Base-by-base conservation (phyloP, 2,113 vertebrate genomes). In the Rhinopomastus cyanomelas region DNA sequence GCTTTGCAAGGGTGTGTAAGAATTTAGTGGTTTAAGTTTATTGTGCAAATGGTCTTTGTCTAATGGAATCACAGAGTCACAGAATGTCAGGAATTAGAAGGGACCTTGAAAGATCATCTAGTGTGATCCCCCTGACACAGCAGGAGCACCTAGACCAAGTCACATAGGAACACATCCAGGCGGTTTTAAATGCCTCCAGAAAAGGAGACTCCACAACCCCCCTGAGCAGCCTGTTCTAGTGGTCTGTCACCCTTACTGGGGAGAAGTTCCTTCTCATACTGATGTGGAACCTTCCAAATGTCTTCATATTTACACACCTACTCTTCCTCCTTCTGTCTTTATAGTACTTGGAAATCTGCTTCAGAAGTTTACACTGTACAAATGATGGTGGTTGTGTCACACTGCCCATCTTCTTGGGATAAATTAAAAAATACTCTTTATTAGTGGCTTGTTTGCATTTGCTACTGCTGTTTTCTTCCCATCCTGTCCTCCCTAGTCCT, bases 331-430 rank as follows among this genome's bases (percentile, higher is more conserved):
- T 39, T 88, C 17, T 49, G 4, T 56, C 8, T 71, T 67, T 34
- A 0, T 56, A 4, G 1, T 39, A 75, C 36, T 6, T 59, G 9
- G 3, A n/a, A 49, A 2, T 36, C 17, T 72, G 16, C 59, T 64
- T 5, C 21, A 37, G 12, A 61, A 39, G 7, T 36, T 56, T 65
- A 42, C 21, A 16, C 32, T 74, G 6, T 46, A 11, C 23, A 53
- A 37, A 13, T 46, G 23, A 27, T 21, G 51, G 30, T 61, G 51
- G 8, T 44, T 57, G 11, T 69, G 17, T 60, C 34, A 46, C 8
- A 3, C 22, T 60, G 19, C 37, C 13, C 1, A 37, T 66, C 20
- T 32, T 6, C 49, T 48, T 29, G 18, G 52, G 27, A 48, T 73
- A 48, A 73, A 61, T 52, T 44, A 11, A 48, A 59, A 79, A 71